Evolutionary conservation across 2,113 vertebrate species (phyloP), one percentile per base, ranked within the genome.

Genomic region (Megaleporinus macrocephalus): DNA sequence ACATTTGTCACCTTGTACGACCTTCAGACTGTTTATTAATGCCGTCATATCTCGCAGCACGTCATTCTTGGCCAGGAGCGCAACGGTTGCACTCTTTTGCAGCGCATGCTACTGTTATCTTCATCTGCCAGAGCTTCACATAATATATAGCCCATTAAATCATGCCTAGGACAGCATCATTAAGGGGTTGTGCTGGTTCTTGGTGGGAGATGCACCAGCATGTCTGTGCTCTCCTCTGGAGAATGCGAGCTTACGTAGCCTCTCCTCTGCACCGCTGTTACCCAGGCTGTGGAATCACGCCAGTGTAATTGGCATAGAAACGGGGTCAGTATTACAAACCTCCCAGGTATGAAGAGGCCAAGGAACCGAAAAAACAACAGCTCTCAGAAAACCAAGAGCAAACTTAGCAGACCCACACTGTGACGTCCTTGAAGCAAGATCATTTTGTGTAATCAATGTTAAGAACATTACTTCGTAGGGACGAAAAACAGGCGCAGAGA

Each of bases 61-160:
- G 30, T 30, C 63, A 66, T 66, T 20, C 30, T 68, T 68, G 65
- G 30, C 63, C 16, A 4, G 65, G 15, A 22, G 16, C 29, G 7
- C 30, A 11, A 13, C 20, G 1, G 27, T 36, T 27, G 24, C 49
- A 29, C n/a, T 6, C 9, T 26, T 29, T 77, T 27, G 30, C 51
- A n/a, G n/a, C 9, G 1, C 33, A 44, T 18, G 10, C 66, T n/a
- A 70, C 36, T 18, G 16, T 68, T 30, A 18, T 44, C 65, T 22
- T 27, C 77, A 71, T 22, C 36, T 29, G 33, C 30, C 55, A 27
- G 10, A 29, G 18, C 78, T 79, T 71, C 53, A 61, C 24, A 15
- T 47, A 47, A 79, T 71, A 22, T 79, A 71, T 30, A 47, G 33
- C 15, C 53, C 53, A 29, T 71, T 79, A 79, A 71, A 79, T 79